phyloP scores from a whole-genome alignment of 2,888 invertebrate species.

The Plutella xylostella region DNA sequence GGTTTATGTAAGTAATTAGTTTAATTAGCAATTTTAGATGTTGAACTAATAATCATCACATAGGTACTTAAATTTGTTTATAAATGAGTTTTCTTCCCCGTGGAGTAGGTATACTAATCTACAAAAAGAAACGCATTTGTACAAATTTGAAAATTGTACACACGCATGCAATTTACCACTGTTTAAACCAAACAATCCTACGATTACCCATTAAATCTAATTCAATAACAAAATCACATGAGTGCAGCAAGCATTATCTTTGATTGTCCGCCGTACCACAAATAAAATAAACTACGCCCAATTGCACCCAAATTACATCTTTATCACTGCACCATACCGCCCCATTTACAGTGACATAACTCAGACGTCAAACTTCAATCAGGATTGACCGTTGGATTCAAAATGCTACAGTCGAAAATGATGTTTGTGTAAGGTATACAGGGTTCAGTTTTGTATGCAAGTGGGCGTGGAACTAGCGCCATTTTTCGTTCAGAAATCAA shows the following conservation, averaged over 20 bases:
- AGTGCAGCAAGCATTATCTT: constrained; percentile 49
- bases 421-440: constrained; percentile 1
- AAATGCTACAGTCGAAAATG: too few relatives aligned
- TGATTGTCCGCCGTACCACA: constrained; percentile 51
- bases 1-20: too few relatives aligned
- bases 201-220: constrained; percentile 32
- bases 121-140: too few relatives aligned
- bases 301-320: background rate
- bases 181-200: constrained; percentile 11
- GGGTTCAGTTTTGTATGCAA: constrained; percentile 26
- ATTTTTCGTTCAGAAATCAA: constrained; percentile 39
- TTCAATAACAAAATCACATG: constrained; percentile 56
- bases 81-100: too few relatives aligned
- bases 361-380: constrained; percentile 10
- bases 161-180: too few relatives aligned
- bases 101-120: too few relatives aligned
- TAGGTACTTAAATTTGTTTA: too few relatives aligned
- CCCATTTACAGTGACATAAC: background rate
- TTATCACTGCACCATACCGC: background rate
- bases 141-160: too few relatives aligned
- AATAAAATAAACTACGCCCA: too few relatives aligned
- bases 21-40: too few relatives aligned
- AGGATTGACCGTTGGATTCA: background rate
- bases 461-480: constrained; percentile 26
- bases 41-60: too few relatives aligned